Evolutionary conservation across 2,888 invertebrate genomes (phyloP), one percentile per base, ranked within the genome.

Genomic region (Tetranychus piercei): DNA sequence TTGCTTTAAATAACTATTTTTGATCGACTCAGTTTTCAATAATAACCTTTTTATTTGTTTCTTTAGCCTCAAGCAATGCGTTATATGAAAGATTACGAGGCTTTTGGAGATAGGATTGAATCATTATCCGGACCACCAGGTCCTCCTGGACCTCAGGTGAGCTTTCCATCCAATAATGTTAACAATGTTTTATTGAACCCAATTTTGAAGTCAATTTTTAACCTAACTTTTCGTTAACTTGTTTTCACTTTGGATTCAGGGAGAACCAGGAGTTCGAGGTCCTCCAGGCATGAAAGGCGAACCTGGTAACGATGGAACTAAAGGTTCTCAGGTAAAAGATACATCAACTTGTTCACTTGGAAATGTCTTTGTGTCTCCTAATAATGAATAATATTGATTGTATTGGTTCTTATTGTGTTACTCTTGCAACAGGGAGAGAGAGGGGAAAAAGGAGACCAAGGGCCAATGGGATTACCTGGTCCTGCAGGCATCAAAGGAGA

Each of bases 371-470:
- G 3, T 34, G 34, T 34, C 34, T 34, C 34, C 34, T 34, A 34
- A 34, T 34, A 34, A 34, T 34, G 34, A 3, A 4, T 0, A 34
- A 34, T 34, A 34, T 34, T 34, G 34, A 34, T 34, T 34, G 34
- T 34, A 5, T 15, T 55, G 15, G 3, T 15, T 55, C 55, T 55
- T 15, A 15, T 55, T 55, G 55, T 55, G 2, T 15, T 15, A 15
- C 3, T 55, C 9, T 55, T 55, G 9, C 55, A 55, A 55, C 88
- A 90, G 90, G 92, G 92, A 79, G 90, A 90, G 77, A 90, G 91
- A 83, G 93, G 92, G 79, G 92, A 92, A 83, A 91, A 90, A 83
- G 92, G 92, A 81, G 88, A 88, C 82, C 90, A 90, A 83, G 93
- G 93, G 81, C 89, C 89, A 82, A 83, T 88, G 81, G 90, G 90